Evolutionary conservation across 2,113 vertebrate genomes (phyloP), one percentile per base, ranked within the genome.

Genomic region (Rhabdornis inornatus): DNA sequence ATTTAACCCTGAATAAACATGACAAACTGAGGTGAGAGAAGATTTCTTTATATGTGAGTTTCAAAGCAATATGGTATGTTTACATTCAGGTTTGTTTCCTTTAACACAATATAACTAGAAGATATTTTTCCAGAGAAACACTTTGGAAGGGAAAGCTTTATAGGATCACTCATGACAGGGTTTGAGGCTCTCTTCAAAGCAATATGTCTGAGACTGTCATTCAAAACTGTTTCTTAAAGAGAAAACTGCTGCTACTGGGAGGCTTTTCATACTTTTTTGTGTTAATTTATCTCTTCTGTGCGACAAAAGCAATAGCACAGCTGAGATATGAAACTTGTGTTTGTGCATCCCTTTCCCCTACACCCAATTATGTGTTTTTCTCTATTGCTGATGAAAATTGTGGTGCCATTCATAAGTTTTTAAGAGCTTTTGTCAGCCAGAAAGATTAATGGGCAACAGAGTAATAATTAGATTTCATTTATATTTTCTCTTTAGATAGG

Each of bases 331-430:
- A 70, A 74, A 64, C 35, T 30, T 77, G 15, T 33, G 7, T 66
- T 76, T 0, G 0, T 27, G 30, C 42, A 45, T 15, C 49, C 31
- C 3, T 65, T 44, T n/a, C 3, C 20, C 10, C 10, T 17, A 10
- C 24, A 16, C 5, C 7, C 0, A 0, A 17, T 52, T 42, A 33
- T 8, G 3, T 53, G 21, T 5, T 42, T 40, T 57, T 8, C 33
- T 40, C 52, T 33, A 15, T 40, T 56, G 9, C 10, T 33, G 40
- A 6, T 22, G 8, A n/a, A 69, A 87, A 24, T 44, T 64, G 23
- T 31, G 18, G 8, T 37, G 27, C 16, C 22, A 45, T 22, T 56
- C 6, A 15, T 23, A 70, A 79, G 13, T 33, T 50, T 52, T 64
- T 53, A 31, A 53, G n/a, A 68, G n/a, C 10, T 68, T 74, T 59